These are phyloP conservation scores for Ia io DNA, from an alignment of 2,113 vertebrate species.

Conservation along the genomic window DNA sequence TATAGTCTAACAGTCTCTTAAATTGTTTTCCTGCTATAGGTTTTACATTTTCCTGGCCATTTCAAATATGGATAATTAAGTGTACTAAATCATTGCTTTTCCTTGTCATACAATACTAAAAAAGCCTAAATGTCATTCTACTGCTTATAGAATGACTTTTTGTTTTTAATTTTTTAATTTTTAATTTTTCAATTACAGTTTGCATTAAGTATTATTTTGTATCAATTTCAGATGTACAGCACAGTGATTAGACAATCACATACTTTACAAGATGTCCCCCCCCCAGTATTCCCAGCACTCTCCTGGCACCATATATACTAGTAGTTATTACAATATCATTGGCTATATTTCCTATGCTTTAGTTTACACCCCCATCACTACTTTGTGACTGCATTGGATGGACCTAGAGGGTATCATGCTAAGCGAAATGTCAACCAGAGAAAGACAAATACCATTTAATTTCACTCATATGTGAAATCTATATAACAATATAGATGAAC, in stretches of 20 bases:
- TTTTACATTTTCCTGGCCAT: background rate
- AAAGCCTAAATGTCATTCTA: background rate
- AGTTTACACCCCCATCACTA: background rate
- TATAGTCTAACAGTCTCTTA: background rate
- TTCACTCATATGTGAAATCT: background rate
- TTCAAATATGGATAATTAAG: background rate
- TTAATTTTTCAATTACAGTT: background rate
- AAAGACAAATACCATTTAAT: background rate
- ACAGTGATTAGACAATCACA: background rate
- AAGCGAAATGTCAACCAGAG: background rate
- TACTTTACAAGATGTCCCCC: background rate
- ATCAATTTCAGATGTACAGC: background rate
- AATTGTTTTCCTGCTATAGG: background rate
- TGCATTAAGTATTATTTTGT: too few species aligned
- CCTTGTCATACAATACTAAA: background rate
- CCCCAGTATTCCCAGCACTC: background rate
- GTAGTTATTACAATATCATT: background rate
- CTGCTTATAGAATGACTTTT: background rate
- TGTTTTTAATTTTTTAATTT: background rate
- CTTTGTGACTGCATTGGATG: background rate
- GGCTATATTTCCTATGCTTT: background rate
- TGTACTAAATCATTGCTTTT: background rate
- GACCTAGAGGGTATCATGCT: background rate
- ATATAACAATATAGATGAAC: background rate
- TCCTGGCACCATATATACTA: background rate